Evolutionary conservation across 2,113 vertebrate species (phyloP).

Genomic region (Sylvietta virens): DNA sequence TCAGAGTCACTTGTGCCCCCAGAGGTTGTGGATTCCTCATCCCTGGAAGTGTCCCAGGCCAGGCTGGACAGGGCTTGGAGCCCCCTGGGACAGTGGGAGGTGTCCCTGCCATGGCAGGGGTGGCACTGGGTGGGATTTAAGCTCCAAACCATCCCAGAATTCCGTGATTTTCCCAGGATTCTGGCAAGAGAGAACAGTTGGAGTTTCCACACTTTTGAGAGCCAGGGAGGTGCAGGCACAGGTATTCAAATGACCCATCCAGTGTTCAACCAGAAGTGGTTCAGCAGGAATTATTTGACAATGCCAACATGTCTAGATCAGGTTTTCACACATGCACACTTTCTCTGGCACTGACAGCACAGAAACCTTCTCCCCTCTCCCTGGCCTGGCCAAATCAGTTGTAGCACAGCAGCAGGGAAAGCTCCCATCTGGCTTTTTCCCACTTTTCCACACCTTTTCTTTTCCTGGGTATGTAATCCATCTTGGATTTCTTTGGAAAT

Average conservation of each 20-base stretch:
- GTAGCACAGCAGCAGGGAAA: neutral
- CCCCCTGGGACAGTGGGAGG: rapidly evolving
- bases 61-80: neutral
- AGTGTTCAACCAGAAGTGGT: neutral
- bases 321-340: neutral
- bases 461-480: neutral
- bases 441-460: neutral
- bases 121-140: neutral
- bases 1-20: neutral
- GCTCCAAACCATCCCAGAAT: neutral
- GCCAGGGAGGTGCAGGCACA: neutral
- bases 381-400: rapidly evolving
- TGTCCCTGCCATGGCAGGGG: neutral
- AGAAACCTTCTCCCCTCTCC: neutral
- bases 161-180: rapidly evolving
- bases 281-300: neutral
- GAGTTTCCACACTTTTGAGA: neutral
- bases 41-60: neutral
- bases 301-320: neutral
- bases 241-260: neutral
- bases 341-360: neutral
- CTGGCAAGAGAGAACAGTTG: neutral
- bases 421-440: neutral
- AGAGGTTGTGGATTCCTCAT: rapidly evolving
- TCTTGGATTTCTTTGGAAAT: neutral